Base-by-base conservation (phyloP, 92 coral and sea anemone genomes). In the Epizoanthus stellaris region DNA sequence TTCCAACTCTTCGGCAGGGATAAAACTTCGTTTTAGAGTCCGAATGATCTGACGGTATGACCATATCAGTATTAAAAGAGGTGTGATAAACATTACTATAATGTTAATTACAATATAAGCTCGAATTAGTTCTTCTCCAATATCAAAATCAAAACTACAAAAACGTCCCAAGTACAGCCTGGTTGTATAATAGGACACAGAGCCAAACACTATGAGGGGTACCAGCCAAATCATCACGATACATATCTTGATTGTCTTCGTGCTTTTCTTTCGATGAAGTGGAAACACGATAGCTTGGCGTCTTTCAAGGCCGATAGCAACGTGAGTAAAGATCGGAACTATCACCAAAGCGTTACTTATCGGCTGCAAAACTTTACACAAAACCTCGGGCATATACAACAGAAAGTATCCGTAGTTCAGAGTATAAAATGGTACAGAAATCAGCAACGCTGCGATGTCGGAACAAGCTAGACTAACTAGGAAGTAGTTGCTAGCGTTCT, bases 221-320 rank as follows among this genome's bases (percentile, higher is more conserved):
- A 30, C 2, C 36, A 30, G 36, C 36, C 36, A 30, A 30, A 30
- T 30, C 1, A 30, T 30, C 36, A 30, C 2, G 36, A 1, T 30
- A 30, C 2, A 30, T 30, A 2, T 30, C 36, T 30, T 4, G 16
- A 73, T 47, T 73, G 5, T 73, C 25, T 13, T 47, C 30, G 40
- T 36, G 21, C 77, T 73, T 49, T 60, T 60, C 13, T 73, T 73
- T 2, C 3, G 62, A n/a, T 47, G 25, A 62, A 73, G 36, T 0
- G 77, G 77, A 15, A 47, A 73, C 15, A 73, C 77, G 38, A 73
- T 73, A 1, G 63, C 77, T 12, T 62, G 62, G 8, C 63, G 77
- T 52, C 77, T 73, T 73, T 73, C 77, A 52, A 73, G 6, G 4
- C 61, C 60, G 3, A 73, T 73, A 8, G 61, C 77, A 20, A 73